Conservation (phyloP, 2,888 invertebrate genomes). For the Melanchra persicariae region DNA sequence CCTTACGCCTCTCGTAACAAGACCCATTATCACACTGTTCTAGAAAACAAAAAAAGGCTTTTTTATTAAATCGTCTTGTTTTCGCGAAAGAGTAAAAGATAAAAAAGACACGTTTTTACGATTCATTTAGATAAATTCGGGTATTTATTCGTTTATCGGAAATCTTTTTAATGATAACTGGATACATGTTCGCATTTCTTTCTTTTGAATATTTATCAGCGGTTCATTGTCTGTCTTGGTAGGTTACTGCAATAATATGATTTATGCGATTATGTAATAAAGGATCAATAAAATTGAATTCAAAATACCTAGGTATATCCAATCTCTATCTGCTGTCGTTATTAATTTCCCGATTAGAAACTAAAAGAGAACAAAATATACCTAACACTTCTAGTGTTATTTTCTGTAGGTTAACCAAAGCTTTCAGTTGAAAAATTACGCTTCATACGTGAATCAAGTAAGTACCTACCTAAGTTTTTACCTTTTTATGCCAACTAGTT, state of each 20-base stretch:
- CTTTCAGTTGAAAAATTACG: not conserved
- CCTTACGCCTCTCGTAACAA: constrained; percentile 36
- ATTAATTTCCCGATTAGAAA: not conserved
- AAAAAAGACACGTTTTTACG: constrained; percentile 38
- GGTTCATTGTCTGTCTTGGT: constrained; percentile 27
- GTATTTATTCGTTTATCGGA: constrained; percentile 39
- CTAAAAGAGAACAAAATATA: not conserved
- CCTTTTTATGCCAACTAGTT: constrained; percentile 31
- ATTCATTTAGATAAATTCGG: constrained; percentile 47
- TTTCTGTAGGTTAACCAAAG: not conserved
- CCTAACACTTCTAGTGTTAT: not conserved
- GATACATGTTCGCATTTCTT: constrained; percentile 27
- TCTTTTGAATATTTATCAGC: constrained; percentile 16
- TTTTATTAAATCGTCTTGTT: constrained; percentile 36
- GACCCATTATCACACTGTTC: constrained; percentile 20
- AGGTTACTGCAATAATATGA: not conserved
- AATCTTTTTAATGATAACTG: constrained; percentile 47
- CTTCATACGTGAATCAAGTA: not conserved
- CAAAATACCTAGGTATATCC: too few relatives aligned
- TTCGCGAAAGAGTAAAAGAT: constrained; percentile 42
- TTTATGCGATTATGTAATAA: constrained; percentile 3
- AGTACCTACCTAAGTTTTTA: constrained; percentile 15
- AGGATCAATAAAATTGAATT: constrained; percentile 2
- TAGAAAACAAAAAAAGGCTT: not conserved
- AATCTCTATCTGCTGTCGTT: constrained; percentile 2